Conservation (phyloP, 2,888 invertebrate genomes). For the Drosophila paramelanica region DNA sequence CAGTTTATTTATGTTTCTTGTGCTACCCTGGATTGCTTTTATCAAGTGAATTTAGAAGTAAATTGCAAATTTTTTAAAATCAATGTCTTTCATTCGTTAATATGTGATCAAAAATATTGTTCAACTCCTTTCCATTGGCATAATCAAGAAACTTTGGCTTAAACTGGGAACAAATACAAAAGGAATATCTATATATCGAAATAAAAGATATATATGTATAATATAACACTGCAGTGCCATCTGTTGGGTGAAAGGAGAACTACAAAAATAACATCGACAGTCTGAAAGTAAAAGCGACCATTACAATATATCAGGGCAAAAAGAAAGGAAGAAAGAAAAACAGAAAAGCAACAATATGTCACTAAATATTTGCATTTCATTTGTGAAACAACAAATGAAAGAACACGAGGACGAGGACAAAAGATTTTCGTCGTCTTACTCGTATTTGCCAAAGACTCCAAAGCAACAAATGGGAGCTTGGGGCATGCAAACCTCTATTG, state of each 20-base stretch:
- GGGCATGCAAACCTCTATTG: not conserved
- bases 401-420: slow-evolving; percentile 2
- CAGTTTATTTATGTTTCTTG: slow-evolving; percentile 7
- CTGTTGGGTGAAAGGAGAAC: not conserved
- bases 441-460: slow-evolving; percentile 30
- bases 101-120: no score
- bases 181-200: no score
- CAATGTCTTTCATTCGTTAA: no score
- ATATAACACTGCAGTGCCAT: not conserved
- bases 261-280: not conserved
- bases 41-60: no score
- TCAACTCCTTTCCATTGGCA: no score
- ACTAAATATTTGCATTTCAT: slow-evolving; percentile 28
- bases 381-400: slow-evolving; percentile 16
- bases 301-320: not conserved
- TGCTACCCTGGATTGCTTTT: no score
- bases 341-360: not conserved
- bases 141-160: no score
- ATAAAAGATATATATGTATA: no score
- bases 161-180: no score
- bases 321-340: not conserved
- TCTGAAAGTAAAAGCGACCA: not conserved
- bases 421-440: slow-evolving; percentile 7
- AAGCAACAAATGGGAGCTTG: not conserved
- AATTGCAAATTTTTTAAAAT: no score